Evolutionary conservation across 2,888 invertebrate species (phyloP).

Genomic region (Caenorhabditis angaria): DNA sequence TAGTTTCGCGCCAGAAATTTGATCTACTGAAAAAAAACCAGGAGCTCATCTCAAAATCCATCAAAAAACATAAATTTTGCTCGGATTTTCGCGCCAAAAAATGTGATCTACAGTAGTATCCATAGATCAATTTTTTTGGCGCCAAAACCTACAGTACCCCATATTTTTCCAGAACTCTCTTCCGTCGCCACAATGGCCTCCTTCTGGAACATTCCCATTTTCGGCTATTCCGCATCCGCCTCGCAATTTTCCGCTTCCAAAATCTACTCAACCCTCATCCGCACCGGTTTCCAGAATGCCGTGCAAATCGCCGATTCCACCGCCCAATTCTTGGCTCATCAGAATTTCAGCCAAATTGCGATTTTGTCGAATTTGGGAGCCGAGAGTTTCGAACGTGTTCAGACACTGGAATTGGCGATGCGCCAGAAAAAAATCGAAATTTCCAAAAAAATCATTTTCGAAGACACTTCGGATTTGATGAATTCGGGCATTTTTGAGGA

Average conservation of each 20-base stretch:
- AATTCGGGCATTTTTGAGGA: slow-evolving; percentile 48
- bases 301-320: slow-evolving; percentile 62
- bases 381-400: slow-evolving; percentile 46
- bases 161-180: slow-evolving; percentile 51
- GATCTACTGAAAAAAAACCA: too few relatives aligned
- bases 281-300: neutral
- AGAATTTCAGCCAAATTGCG: slow-evolving; percentile 39
- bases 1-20: too few relatives aligned
- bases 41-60: too few relatives aligned
- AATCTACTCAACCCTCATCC: too few relatives aligned
- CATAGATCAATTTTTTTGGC: too few relatives aligned
- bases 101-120: too few relatives aligned
- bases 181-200: slow-evolving; percentile 58
- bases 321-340: slow-evolving; percentile 45
- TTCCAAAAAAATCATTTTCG: slow-evolving; percentile 44
- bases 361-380: slow-evolving; percentile 54
- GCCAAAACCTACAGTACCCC: neutral
- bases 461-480: slow-evolving; percentile 49
- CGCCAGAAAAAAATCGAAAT: slow-evolving; percentile 31
- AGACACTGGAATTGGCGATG: slow-evolving; percentile 48
- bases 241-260: slow-evolving; percentile 62
- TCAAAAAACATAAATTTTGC: too few relatives aligned
- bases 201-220: slow-evolving; percentile 57
- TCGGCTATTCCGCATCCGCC: slow-evolving; percentile 53
- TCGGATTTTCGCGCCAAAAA: too few relatives aligned